Conservation (phyloP, 2,113 vertebrate species). For the Cyprinodon variegatus region DNA sequence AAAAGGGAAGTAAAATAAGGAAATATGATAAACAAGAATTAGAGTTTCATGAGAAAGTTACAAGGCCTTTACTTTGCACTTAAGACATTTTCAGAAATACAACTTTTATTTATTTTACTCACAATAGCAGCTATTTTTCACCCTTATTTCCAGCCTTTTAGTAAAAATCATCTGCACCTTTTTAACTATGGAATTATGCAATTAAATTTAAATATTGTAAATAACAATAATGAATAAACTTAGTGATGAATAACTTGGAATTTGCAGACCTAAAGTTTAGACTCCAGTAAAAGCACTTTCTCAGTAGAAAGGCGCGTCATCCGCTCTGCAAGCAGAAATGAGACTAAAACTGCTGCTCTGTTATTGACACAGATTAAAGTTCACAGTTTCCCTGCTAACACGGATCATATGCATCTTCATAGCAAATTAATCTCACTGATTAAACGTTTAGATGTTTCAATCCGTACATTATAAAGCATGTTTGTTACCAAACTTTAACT, state of each 20-base stretch:
- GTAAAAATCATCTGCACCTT: neutral
- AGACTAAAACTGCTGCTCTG: neutral
- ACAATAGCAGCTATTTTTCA: neutral
- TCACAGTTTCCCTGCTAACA: neutral
- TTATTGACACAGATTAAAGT: neutral
- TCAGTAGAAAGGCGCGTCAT: neutral
- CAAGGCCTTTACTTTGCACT: no score
- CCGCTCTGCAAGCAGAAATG: neutral
- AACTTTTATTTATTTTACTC: no score
- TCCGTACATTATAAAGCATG: neutral
- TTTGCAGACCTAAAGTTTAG: no score
- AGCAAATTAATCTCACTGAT: neutral
- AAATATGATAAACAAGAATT: no score
- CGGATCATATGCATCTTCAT: neutral
- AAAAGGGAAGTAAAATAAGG: no score
- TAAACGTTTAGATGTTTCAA: neutral
- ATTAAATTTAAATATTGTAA: neutral
- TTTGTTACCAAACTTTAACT: conserved; percentile 26
- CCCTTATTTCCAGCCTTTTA: neutral
- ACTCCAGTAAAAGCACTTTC: neutral
- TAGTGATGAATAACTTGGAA: neutral
- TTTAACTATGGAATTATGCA: neutral
- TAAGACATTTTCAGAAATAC: no score
- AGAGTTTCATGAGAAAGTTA: no score
- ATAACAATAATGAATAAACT: neutral